A percentile compares a stretch with the other conserved stretches of the same genome.
Conservation (phyloP, 2,888 invertebrate genomes). For the Loripinus fragilis region DNA sequence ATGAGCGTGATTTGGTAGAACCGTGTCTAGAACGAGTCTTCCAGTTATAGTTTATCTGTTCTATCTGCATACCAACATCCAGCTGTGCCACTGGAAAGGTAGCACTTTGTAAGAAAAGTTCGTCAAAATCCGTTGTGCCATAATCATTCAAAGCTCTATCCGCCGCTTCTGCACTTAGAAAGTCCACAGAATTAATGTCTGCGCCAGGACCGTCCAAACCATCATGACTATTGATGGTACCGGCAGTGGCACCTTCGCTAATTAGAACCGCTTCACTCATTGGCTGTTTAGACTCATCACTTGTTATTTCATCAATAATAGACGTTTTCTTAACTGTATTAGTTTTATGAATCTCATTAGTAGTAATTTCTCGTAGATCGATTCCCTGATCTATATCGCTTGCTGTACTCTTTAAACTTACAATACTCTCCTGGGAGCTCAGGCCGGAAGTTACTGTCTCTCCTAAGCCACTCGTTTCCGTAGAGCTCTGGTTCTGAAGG, state of each 20-base stretch:
- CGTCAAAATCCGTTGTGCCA: slow-evolving; percentile 62
- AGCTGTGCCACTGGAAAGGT: slow-evolving; percentile 39
- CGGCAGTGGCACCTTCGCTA: background rate
- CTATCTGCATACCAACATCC: slow-evolving; percentile 62
- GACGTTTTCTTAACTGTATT: background rate
- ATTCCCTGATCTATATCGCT: slow-evolving; percentile 53
- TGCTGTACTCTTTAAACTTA: slow-evolving; percentile 61
- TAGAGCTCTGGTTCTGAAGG: slow-evolving; percentile 77
- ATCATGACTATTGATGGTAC: background rate
- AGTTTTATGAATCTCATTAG: background rate
- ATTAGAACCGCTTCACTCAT: background rate
- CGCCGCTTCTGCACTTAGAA: slow-evolving; percentile 4
- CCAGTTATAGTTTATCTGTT: slow-evolving; percentile 70
- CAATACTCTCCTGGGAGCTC: slow-evolving; percentile 77
- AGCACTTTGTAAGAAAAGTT: slow-evolving; percentile 60
- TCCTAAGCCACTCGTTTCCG: slow-evolving; percentile 78
- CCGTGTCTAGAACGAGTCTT: slow-evolving; percentile 57
- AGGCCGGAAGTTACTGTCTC: slow-evolving; percentile 77
- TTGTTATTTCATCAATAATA: slow-evolving; percentile 8
- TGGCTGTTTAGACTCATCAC: slow-evolving; percentile 4
- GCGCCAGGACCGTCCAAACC: background rate
- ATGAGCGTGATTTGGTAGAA: slow-evolving; percentile 62
- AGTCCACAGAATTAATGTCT: background rate
- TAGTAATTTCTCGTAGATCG: slow-evolving; percentile 46
- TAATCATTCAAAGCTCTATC: slow-evolving; percentile 19